Percentiles rank a stretch among this genome's conserved stretches.
Conservation (phyloP, 2,797 vertebrate genomes). For the Microctenopoma steveboyesi region DNA sequence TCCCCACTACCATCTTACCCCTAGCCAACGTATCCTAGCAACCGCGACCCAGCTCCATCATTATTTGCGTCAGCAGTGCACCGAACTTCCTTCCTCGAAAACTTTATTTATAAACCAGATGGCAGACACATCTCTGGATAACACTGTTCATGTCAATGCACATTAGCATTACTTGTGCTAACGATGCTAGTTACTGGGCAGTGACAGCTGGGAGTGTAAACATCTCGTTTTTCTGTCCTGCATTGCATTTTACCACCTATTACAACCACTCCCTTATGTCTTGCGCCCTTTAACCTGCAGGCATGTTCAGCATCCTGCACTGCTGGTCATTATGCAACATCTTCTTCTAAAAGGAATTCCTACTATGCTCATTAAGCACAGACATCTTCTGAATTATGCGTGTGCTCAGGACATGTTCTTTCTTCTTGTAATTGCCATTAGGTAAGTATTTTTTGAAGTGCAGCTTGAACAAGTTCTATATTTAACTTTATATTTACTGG, state of each 20-base stretch:
- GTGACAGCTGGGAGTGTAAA: slow-evolving; percentile 51
- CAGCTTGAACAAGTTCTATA: slow-evolving; percentile 60
- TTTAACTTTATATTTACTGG: slow-evolving; percentile 66
- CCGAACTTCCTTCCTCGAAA: slow-evolving; percentile 74
- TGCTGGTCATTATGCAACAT: slow-evolving; percentile 37
- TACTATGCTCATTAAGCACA: slow-evolving; percentile 24
- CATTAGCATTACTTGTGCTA: slow-evolving; percentile 33
- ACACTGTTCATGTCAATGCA: slow-evolving; percentile 31
- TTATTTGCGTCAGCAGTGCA: slow-evolving; percentile 66
- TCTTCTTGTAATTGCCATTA: slow-evolving; percentile 42
- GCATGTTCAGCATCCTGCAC: slow-evolving; percentile 45
- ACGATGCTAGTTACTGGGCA: slow-evolving; percentile 16
- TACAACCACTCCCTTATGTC: slow-evolving; percentile 32
- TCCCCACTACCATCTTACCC: slow-evolving; percentile 64
- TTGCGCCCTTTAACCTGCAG: slow-evolving; percentile 32
- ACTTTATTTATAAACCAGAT: slow-evolving; percentile 80
- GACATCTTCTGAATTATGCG: slow-evolving; percentile 53
- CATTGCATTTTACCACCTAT: slow-evolving; percentile 25
- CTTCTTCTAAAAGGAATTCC: background rate
- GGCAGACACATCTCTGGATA: slow-evolving; percentile 63
- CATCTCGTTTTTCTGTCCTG: slow-evolving; percentile 39
- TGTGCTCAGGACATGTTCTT: slow-evolving; percentile 42
- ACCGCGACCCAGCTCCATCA: slow-evolving; percentile 69
- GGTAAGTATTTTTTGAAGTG: slow-evolving; percentile 38
- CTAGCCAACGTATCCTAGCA: slow-evolving; percentile 76